A percentile compares a stretch with the other conserved stretches of the same genome.
Conservation (phyloP, 2,888 invertebrate species). For the Bhutanitis thaidina region DNA sequence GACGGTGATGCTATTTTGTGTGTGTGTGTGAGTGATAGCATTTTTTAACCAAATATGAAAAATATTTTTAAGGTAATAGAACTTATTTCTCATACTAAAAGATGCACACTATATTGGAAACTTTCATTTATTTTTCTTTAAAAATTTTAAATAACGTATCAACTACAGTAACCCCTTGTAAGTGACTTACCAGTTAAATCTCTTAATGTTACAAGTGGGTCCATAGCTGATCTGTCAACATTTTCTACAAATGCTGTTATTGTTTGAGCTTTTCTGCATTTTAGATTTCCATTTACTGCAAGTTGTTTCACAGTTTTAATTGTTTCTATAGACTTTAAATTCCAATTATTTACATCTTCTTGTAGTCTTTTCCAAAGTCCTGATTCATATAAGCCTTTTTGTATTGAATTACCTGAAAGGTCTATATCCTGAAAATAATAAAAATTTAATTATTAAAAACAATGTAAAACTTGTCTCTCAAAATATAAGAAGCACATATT, state of each 20-base stretch:
- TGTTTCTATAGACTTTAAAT: constrained; percentile 46
- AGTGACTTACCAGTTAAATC: constrained; percentile 63
- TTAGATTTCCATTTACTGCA: constrained; percentile 51
- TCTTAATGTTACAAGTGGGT: constrained; percentile 60
- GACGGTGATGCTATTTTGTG: too few relatives aligned
- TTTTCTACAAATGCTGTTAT: constrained; percentile 64
- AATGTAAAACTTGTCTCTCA: too few relatives aligned
- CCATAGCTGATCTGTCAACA: constrained; percentile 63
- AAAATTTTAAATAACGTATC: too few relatives aligned
- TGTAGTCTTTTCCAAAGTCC: constrained; percentile 55
- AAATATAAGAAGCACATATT: too few relatives aligned
- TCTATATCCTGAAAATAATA: constrained; percentile 56
- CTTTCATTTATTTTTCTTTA: too few relatives aligned
- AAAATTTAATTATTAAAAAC: neutral
- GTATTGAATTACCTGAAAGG: constrained; percentile 50
- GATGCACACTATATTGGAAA: too few relatives aligned
- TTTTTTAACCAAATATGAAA: too few relatives aligned
- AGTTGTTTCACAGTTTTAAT: constrained; percentile 61
- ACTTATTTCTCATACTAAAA: too few relatives aligned
- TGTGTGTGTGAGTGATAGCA: too few relatives aligned
- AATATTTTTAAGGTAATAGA: too few relatives aligned
- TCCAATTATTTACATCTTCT: constrained; percentile 48
- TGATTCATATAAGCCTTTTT: constrained; percentile 56
- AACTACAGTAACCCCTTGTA: too few relatives aligned
- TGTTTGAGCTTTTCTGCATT: constrained; percentile 55